A percentile compares a stretch with the other conserved stretches of the same genome.
phyloP scores from a whole-genome alignment of 1,140 invertebrate species.

The Philotrypesis tridentata region DNA sequence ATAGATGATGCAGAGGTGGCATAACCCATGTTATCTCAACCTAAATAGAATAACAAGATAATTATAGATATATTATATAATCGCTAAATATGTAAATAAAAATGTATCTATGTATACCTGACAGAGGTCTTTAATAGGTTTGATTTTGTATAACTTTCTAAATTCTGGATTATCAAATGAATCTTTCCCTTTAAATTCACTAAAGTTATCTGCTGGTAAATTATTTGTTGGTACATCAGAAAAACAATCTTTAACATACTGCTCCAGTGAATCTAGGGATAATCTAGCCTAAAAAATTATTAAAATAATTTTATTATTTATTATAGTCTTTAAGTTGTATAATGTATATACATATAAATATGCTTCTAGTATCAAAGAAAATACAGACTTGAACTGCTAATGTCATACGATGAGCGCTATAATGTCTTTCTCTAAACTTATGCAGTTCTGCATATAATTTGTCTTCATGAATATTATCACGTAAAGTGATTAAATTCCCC shows the following conservation, averaged over 20 bases:
- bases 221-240: constrained; percentile 79
- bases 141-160: constrained; percentile 84
- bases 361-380: constrained; percentile 32
- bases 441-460: constrained; percentile 80
- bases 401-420: constrained; percentile 92
- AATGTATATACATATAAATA: constrained; percentile 1
- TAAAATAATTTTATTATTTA: background rate
- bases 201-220: constrained; percentile 77
- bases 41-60: constrained; percentile 64
- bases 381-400: constrained; percentile 81
- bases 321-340: background rate
- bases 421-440: constrained; percentile 87
- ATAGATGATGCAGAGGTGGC: constrained; percentile 82
- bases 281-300: constrained; percentile 79
- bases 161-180: constrained; percentile 81
- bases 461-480: constrained; percentile 79
- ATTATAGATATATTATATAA: background rate
- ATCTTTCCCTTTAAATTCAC: constrained; percentile 65
- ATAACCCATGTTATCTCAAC: constrained; percentile 87
- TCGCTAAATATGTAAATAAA: too few relatives aligned
- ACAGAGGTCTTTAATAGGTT: constrained; percentile 84
- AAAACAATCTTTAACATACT: constrained; percentile 79
- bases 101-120: constrained; percentile 67
- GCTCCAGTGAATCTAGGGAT: constrained; percentile 83
- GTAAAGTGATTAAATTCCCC: constrained; percentile 88